Percentiles rank a stretch among this genome's conserved stretches.
Conservation (phyloP, 2,113 vertebrate species). For the Ageneiosus marmoratus region DNA sequence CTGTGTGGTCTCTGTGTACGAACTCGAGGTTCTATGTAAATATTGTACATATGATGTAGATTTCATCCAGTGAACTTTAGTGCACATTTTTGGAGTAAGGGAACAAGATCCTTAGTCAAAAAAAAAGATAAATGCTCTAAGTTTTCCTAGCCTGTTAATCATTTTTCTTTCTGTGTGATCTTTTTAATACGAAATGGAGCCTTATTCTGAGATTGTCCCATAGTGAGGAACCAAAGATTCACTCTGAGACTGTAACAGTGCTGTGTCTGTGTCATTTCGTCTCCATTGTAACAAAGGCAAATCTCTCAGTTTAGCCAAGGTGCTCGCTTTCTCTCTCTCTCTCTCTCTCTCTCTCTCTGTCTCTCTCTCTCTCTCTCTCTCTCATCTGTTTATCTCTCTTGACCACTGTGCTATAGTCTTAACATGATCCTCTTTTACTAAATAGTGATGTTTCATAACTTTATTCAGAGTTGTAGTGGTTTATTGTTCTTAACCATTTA, state of each 20-base stretch:
- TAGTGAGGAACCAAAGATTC: constrained; percentile 36
- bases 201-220: not conserved
- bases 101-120: not conserved
- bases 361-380: no score
- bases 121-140: not conserved
- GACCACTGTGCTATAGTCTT: constrained; percentile 60
- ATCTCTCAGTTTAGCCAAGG: not conserved
- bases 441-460: not conserved
- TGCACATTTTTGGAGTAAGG: not conserved
- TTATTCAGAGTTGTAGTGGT: not conserved
- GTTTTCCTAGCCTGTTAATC: not conserved
- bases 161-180: not conserved
- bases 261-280: constrained; percentile 37
- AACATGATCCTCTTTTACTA: not conserved
- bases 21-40: constrained; percentile 17
- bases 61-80: constrained; percentile 27
- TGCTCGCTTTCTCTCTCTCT: not conserved
- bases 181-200: not conserved
- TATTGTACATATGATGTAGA: constrained; percentile 47
- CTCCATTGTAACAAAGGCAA: constrained; percentile 36
- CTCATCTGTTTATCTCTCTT: not conserved
- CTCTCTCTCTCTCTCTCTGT: not conserved
- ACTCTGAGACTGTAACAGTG: not conserved
- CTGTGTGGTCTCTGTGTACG: not conserved
- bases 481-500: not conserved